These are phyloP conservation scores for Acipenser transmontanus DNA, from an alignment of 2,797 vertebrate species.

Conservation along the genomic window DNA sequence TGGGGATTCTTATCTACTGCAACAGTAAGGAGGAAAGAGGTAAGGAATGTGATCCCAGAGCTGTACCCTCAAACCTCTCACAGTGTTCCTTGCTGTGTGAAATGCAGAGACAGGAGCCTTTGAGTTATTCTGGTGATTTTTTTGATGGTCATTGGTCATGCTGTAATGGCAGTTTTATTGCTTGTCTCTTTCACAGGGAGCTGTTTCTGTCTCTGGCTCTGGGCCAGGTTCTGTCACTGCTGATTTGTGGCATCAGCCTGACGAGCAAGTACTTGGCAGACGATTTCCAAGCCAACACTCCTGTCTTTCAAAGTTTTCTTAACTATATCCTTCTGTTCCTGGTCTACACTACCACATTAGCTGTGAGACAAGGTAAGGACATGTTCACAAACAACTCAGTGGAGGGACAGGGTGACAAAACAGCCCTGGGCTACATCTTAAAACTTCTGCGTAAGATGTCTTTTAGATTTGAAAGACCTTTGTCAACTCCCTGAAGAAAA, in stretches of 20 bases:
- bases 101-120: neutral
- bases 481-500: too few species aligned
- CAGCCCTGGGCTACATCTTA: neutral
- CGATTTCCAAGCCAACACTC: conserved; percentile 89
- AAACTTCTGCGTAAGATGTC: neutral
- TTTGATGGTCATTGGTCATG: conserved; percentile 5
- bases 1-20: too few species aligned
- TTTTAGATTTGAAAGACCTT: too few species aligned
- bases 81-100: neutral
- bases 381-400: neutral
- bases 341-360: conserved; percentile 90
- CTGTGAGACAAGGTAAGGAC: conserved; percentile 85
- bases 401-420: neutral
- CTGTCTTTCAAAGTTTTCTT: conserved; percentile 93
- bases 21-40: too few species aligned
- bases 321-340: conserved; percentile 93
- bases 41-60: too few species aligned
- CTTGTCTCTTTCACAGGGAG: conserved; percentile 65
- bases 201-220: conserved; percentile 83
- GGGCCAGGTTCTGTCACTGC: conserved; percentile 83
- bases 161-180: conserved; percentile 30
- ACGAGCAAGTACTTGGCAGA: conserved; percentile 89
- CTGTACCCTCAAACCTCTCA: too few species aligned
- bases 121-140: neutral
- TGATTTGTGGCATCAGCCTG: conserved; percentile 86